Conservation (phyloP, 2,797 vertebrate genomes). For the Centropyge bicolor region DNA sequence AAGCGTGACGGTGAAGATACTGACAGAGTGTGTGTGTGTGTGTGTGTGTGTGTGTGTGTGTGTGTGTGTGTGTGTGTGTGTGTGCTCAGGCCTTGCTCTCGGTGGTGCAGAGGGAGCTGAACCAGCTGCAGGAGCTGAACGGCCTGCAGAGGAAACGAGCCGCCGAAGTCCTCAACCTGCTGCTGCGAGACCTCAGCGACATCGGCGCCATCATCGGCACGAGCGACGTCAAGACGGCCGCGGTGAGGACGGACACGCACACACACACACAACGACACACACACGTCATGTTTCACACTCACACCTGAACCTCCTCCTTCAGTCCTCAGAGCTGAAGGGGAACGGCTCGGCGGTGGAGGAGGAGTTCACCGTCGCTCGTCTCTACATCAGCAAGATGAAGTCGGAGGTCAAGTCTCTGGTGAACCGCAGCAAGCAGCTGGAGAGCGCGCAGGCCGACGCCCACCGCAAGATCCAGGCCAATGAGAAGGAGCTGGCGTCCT, state of each 20-base stretch:
- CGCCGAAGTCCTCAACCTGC: conserved; percentile 90
- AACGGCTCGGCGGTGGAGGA: conserved; percentile 89
- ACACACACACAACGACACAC: neutral
- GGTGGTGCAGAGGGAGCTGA: conserved; percentile 87
- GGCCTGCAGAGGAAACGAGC: conserved; percentile 93
- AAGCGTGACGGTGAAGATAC: too few species aligned
- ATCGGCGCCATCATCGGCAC: conserved; percentile 91
- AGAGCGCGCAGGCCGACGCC: conserved; percentile 89
- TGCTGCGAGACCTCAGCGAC: conserved; percentile 91
- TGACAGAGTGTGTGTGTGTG: neutral
- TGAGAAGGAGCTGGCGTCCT: conserved; percentile 91
- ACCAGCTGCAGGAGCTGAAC: conserved; percentile 91
- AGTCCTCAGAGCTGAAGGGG: conserved; percentile 84
- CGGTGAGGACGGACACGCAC: conserved; percentile 71
- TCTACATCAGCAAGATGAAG: conserved; percentile 95
- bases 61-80: conserved; percentile 43
- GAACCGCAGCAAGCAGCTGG: conserved; percentile 93
- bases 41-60: neutral
- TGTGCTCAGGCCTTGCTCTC: conserved; percentile 83
- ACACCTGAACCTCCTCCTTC: neutral
- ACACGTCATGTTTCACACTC: neutral
- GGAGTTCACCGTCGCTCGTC: conserved; percentile 92
- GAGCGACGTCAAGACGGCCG: conserved; percentile 86
- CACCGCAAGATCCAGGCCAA: conserved; percentile 93
- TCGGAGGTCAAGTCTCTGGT: conserved; percentile 94